Base-by-base conservation (phyloP, 1,140 invertebrate species). In the Zaprionus davidi region DNA sequence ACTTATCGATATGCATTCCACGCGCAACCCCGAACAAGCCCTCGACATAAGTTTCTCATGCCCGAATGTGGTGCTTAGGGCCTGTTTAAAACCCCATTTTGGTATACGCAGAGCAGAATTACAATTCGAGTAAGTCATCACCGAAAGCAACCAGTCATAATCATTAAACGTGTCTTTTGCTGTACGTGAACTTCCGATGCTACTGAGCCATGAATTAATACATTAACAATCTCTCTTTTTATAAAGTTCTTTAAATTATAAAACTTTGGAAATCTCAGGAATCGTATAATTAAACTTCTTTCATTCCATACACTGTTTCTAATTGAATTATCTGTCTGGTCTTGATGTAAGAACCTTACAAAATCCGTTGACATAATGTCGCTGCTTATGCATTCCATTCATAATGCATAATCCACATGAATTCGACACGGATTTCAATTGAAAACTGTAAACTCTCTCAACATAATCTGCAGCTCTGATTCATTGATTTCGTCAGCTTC, bases 1-100 rank as follows among this genome's bases (percentile, higher is more conserved):
- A 64, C 71, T 68, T 77, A 82, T 82, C 79, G 69, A 68, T 87
- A 87, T 87, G 83, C 83, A 87, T 28, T 82, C 53, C 82, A 80
- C 83, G 80, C 87, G 24, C 44, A 73, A 20, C 49, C 51, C 68
- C 34, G 74, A 81, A 82, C 82, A 84, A 66, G 71, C 66, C 51
- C 38, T 12, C 51, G 58, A 74, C 66, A 75, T 55, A 67, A 28
- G 66, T 70, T 63, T 74, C 66, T 13, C 53, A 70, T 41, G 41
- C 9, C 71, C 67, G 38, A 75, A 75, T 31, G 28, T 31, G 58
- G 53, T 57, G 66, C 53, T 69, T 17, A 26, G 20, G 49, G 58
- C 72, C 72, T 70, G 46, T 63, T 70, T 70, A 75, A 70, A 46
- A 17, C 36, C 66, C 71, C 62, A 57, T 60, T 73, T 60, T 6